phyloP scores from a whole-genome alignment of 2,888 invertebrate genomes.

The Phortica okadai region DNA sequence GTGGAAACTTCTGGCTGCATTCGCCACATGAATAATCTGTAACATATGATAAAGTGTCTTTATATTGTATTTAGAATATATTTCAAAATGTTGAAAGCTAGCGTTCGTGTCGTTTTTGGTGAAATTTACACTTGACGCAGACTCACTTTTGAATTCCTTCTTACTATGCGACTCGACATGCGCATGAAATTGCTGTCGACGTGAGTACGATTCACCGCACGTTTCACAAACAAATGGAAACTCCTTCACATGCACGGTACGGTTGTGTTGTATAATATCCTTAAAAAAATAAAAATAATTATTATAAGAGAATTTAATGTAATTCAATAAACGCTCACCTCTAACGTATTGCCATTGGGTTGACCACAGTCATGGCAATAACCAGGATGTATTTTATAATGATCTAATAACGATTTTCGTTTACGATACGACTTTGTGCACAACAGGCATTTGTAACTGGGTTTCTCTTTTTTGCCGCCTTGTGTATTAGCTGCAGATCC shows the following conservation, averaged over 20 bases:
- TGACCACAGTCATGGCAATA: slow-evolving; percentile 76
- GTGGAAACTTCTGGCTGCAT: slow-evolving; percentile 74
- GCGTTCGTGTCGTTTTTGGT: slow-evolving; percentile 7
- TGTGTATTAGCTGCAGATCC: slow-evolving; percentile 50
- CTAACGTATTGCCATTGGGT: slow-evolving; percentile 73
- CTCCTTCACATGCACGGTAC: slow-evolving; percentile 74
- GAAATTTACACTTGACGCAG: slow-evolving; percentile 69
- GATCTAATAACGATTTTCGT: slow-evolving; percentile 75
- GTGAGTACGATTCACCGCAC: slow-evolving; percentile 76
- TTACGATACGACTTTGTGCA: slow-evolving; percentile 76
- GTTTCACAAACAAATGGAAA: slow-evolving; percentile 76
- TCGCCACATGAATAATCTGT: slow-evolving; percentile 74
- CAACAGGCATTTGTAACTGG: slow-evolving; percentile 73
- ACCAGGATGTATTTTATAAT: slow-evolving; percentile 76
- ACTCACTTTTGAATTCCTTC: slow-evolving; percentile 77
- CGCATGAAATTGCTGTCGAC: slow-evolving; percentile 76
- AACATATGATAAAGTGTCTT: slow-evolving; percentile 1
- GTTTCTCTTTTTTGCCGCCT: slow-evolving; percentile 72
- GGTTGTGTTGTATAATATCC: slow-evolving; percentile 76
- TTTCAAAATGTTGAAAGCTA: neutral
- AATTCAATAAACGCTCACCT: slow-evolving; percentile 57
- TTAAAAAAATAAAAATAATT: slow-evolving; percentile 41
- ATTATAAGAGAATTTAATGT: slow-evolving; percentile 13
- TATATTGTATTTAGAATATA: neutral
- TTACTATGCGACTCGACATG: slow-evolving; percentile 76